These are phyloP conservation scores for Hyles euphorbiae DNA, from an alignment of 1,140 invertebrate genomes.

Conservation along the genomic window DNA sequence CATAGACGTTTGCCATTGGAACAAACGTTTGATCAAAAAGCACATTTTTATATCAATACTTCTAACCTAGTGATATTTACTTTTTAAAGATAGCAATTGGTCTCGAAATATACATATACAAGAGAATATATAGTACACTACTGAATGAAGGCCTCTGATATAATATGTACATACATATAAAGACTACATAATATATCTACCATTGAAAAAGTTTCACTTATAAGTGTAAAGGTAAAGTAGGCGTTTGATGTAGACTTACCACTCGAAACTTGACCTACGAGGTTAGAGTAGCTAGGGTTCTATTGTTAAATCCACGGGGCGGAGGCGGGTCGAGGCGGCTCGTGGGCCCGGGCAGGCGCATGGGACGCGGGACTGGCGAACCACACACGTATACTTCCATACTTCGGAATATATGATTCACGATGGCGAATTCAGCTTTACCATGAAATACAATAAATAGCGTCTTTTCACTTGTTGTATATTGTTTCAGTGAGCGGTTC, in stretches of 20 bases:
- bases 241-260: conserved; percentile 1
- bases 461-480: background rate
- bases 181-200: conserved; percentile 38
- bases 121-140: conserved; percentile 45
- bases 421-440: too few relatives aligned
- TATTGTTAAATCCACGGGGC: too few relatives aligned
- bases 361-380: too few relatives aligned
- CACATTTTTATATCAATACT: conserved; percentile 24
- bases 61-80: conserved; percentile 52
- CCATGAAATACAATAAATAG: too few relatives aligned
- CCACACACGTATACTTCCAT: too few relatives aligned
- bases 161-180: conserved; percentile 55
- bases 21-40: conserved; percentile 23
- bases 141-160: conserved; percentile 67
- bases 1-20: background rate
- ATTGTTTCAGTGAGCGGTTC: background rate
- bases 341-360: too few relatives aligned
- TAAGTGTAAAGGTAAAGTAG: conserved; percentile 29
- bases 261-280: background rate
- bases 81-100: conserved; percentile 59
- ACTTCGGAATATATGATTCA: too few relatives aligned
- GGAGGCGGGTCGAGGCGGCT: too few relatives aligned
- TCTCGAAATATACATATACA: conserved; percentile 52
- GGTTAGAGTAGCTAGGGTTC: background rate
- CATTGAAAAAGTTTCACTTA: conserved; percentile 55